Evolutionary conservation across 1,140 invertebrate genomes (phyloP).

Genomic region (Patella vulgata): DNA sequence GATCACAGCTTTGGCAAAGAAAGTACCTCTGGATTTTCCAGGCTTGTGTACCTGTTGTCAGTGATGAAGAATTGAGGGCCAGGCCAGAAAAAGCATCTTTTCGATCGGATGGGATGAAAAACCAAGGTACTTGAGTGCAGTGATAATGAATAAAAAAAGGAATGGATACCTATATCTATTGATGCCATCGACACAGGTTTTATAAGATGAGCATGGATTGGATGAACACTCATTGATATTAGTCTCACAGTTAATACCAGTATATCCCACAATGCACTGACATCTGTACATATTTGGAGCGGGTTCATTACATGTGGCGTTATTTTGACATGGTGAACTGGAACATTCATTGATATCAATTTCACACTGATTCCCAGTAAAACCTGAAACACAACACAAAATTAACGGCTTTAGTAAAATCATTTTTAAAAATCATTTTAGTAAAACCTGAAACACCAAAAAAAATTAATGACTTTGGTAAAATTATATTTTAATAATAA

Average conservation of each 20-base stretch:
- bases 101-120: no score
- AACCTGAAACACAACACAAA: no score
- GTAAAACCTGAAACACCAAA: neutral
- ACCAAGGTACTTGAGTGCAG: no score
- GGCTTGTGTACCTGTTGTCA: no score
- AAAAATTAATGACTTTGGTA: neutral
- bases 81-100: no score
- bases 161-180: conserved; percentile 38
- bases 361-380: conserved; percentile 90
- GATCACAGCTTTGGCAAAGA: no score
- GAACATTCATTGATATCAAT: conserved; percentile 84
- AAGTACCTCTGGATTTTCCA: no score
- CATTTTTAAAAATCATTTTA: neutral
- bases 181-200: conserved; percentile 27
- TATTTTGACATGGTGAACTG: conserved; percentile 88
- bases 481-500: no score
- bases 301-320: conserved; percentile 83
- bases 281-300: conserved; percentile 10
- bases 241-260: conserved; percentile 33
- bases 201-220: conserved; percentile 37
- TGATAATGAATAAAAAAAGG: no score
- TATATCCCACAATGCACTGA: conserved; percentile 30
- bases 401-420: no score
- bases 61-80: no score
- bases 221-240: conserved; percentile 34